Base-by-base conservation (phyloP, 2,113 vertebrate species). In the Vidua macroura region DNA sequence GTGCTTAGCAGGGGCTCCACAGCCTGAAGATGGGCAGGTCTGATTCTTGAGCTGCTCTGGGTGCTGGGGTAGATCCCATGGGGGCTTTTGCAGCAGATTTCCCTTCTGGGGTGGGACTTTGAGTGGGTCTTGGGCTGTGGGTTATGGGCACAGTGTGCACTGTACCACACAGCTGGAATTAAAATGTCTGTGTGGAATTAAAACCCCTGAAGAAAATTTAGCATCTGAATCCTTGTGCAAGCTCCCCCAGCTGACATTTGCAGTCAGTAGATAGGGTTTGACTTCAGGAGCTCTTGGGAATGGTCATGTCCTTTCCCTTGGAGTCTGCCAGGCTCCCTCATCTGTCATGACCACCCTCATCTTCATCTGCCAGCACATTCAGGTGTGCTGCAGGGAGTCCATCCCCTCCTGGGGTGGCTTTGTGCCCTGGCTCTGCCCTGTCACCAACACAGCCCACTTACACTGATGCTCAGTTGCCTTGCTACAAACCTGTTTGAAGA, bases 1-100 rank as follows among this genome's bases (percentile, higher is more conserved):
- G 72, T 83, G 75, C 79, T 90, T 52, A 59, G 81, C 62, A 68
- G 52, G 66, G 62, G 35, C 86, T 94, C 49, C 53, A 80, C 35
- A 53, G 87, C n/a, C 67, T 73, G 82, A 62, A 37, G 17, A 18
- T 24, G 44, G 21, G 56, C 25, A 46, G 58, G 28, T 79, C 46
- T 72, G 30, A 30, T 46, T 59, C 23, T 35, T 43, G 74, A 92
- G 83, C 56, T 72, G 51, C 81, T 70, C 69, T 0, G 2, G 27
- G 33, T 43, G 39, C 35, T 31, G 69, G 56, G 72, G 12, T 20
- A 4, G 46, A 31, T 28, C 41, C 15, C 1, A 0, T 39, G 24
- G 46, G 49, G n/a, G 41, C 35, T 95, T 79, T 72, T 68, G 49
- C 31, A 72, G 20, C 24, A 73, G 72, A 7, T 66, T 52, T 4